These are phyloP conservation scores for Cephus rjabovi DNA, from an alignment of 2,888 invertebrate species.

Conservation along the genomic window DNA sequence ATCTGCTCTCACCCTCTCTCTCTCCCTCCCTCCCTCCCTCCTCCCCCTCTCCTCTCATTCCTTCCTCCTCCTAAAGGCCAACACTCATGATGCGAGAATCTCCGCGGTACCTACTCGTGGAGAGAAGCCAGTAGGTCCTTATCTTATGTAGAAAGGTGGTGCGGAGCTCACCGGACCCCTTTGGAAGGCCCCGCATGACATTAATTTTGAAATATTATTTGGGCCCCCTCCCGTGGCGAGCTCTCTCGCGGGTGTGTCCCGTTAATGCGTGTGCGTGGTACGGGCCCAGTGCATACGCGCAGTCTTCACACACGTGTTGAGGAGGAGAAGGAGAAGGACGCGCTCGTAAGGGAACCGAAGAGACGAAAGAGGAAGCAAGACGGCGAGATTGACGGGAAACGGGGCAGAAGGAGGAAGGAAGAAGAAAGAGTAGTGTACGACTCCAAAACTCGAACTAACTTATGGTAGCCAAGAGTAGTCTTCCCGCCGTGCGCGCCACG, in stretches of 20 bases:
- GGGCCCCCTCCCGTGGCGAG: conserved; percentile 35
- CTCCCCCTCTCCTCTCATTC: conserved; percentile 10
- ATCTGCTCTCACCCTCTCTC: conserved; percentile 26
- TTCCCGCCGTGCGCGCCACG: conserved; percentile 22
- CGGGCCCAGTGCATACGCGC: conserved; percentile 9
- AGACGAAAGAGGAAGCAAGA: background rate
- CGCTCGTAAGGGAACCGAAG: background rate
- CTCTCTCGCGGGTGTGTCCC: conserved; percentile 32
- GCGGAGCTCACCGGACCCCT: conserved; percentile 41
- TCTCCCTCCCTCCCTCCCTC: conserved; percentile 23
- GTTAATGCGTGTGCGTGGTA: conserved; percentile 16
- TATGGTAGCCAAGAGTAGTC: conserved; percentile 27
- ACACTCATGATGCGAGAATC: conserved; percentile 1
- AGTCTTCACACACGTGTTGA: conserved; percentile 16
- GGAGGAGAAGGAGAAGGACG: background rate
- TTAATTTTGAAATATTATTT: conserved; percentile 65
- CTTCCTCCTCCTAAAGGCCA: conserved; percentile 16
- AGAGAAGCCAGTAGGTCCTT: conserved; percentile 29
- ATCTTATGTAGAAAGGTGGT: conserved; percentile 48
- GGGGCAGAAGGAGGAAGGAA: background rate
- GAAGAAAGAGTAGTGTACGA: conserved; percentile 5
- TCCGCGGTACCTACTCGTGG: conserved; percentile 31
- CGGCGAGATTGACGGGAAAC: background rate
- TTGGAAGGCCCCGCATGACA: conserved; percentile 53
- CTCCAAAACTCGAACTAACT: conserved; percentile 39